These are phyloP conservation scores for Nycticryphes semicollaris DNA, from an alignment of 2,113 vertebrate species.

Conservation along the genomic window DNA sequence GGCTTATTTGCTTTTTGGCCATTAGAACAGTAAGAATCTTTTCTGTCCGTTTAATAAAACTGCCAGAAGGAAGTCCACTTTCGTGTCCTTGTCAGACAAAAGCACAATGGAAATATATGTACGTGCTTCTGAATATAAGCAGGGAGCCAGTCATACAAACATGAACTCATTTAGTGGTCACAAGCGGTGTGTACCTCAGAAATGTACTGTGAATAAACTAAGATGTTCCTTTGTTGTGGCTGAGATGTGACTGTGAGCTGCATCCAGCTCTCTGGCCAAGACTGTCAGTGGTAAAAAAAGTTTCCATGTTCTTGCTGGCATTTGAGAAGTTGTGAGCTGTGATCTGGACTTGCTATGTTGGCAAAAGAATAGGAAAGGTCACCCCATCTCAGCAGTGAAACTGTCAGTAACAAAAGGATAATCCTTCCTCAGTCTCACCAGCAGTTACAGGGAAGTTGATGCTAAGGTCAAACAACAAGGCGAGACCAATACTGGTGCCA, in stretches of 20 bases:
- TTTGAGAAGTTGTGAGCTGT: conserved; percentile 36
- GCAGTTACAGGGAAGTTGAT: conserved; percentile 21
- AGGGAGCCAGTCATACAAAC: not conserved
- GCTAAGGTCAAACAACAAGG: conserved; percentile 1
- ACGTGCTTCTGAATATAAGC: not conserved
- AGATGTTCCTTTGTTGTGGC: not conserved
- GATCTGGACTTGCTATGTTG: not conserved
- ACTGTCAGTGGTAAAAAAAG: not conserved
- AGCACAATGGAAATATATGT: not conserved
- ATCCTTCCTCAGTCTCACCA: conserved; percentile 26
- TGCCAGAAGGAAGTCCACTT: not conserved
- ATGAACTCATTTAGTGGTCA: not conserved
- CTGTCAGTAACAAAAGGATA: conserved; percentile 32
- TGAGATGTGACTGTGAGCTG: not conserved
- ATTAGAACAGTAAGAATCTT: not conserved
- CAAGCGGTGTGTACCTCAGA: not conserved
- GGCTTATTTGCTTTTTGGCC: not conserved
- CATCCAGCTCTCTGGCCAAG: not conserved
- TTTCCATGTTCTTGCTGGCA: conserved; percentile 3
- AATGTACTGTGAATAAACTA: not conserved
- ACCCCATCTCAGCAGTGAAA: conserved; percentile 15
- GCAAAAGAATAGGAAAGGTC: conserved; percentile 14
- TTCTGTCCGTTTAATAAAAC: not conserved
- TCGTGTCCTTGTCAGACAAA: not conserved
- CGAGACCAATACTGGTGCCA: conserved; percentile 3